Evolutionary conservation across 2,113 vertebrate genomes (phyloP).

Genomic region (Nesoenas mayeri): DNA sequence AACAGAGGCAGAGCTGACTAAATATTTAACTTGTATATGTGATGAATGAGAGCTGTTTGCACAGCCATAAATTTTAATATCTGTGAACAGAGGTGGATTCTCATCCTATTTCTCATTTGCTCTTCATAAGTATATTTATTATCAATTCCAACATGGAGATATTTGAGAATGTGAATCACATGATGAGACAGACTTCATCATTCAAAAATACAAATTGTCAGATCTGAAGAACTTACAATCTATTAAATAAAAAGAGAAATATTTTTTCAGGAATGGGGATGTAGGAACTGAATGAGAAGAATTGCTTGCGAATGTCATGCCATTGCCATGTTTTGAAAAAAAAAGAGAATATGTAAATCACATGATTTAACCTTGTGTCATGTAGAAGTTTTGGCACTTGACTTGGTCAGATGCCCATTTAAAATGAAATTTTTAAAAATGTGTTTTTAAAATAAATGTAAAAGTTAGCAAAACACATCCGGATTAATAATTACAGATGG

Average conservation of each 20-base stretch:
- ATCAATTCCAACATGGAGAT: background rate
- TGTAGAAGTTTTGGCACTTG: background rate
- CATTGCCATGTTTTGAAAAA: background rate
- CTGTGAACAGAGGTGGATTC: background rate
- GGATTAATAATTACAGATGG: slow-evolving; percentile 37
- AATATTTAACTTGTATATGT: slow-evolving; percentile 20
- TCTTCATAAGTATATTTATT: background rate
- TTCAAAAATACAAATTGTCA: background rate
- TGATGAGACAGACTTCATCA: background rate
- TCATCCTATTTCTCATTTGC: background rate
- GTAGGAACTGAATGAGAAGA: background rate
- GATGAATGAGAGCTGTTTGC: background rate
- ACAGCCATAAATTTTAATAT: background rate
- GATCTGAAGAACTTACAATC: background rate
- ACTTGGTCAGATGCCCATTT: slow-evolving; percentile 12
- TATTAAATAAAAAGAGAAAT: background rate
- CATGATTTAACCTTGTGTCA: background rate
- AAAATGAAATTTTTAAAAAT: background rate
- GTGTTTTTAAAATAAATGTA: slow-evolving; percentile 35
- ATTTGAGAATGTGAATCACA: background rate
- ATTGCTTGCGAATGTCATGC: background rate
- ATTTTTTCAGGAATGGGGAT: background rate
- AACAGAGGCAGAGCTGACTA: slow-evolving; percentile 4
- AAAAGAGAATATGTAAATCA: background rate
- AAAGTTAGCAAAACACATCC: slow-evolving; percentile 29